Evolutionary conservation across 1,140 invertebrate species (phyloP), one percentile per base, ranked within the genome.

Genomic region (Megalopta genalis): DNA sequence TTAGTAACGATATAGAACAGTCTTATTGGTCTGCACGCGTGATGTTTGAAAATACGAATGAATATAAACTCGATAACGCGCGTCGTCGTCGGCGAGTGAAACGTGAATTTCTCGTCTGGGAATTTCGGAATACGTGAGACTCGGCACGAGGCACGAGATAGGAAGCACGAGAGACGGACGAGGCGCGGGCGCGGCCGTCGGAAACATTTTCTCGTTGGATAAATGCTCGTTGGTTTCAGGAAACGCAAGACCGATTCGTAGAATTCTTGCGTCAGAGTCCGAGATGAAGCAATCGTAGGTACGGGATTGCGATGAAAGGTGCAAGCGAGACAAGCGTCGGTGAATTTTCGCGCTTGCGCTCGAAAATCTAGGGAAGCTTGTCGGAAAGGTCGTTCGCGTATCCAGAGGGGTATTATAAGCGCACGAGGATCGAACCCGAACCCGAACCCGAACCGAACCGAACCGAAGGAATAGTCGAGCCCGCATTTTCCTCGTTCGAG

Each of bases 401-500:
- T 63, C 59, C 23, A 72, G 52, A 12, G 68, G 68, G 46, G 32
- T 32, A 32, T 32, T 81, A 78, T 85, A 85, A 77, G 73, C 52
- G 27, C 71, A 67, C 81, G 77, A 79, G 79, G 67, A 87, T 88
- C 87, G 87, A 87, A 86, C 76, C 59, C 57, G 77, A 70, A 62
- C n/a, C 68, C 70, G 32, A 70, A 62, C 68, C 70, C n/a, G n/a
- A n/a, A n/a, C n/a, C n/a, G n/a, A 70, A 62, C 68, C 70, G 32
- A 70, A 62, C 68, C 70, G 80, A 84, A 80, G 79, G 81, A 74
- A 80, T 79, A 84, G 77, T 80, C 70, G 72, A 77, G 54, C 64
- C 80, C 77, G 75, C 76, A 85, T 57, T 72, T 84, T 65, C 37
- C 62, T 81, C 57, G 52, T 32, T 68, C 60, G 63, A 65, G 60